Evolutionary conservation across 2,797 vertebrate genomes (phyloP), one percentile per base, ranked within the genome.

Genomic region (Eupleurogrammus muticus): DNA sequence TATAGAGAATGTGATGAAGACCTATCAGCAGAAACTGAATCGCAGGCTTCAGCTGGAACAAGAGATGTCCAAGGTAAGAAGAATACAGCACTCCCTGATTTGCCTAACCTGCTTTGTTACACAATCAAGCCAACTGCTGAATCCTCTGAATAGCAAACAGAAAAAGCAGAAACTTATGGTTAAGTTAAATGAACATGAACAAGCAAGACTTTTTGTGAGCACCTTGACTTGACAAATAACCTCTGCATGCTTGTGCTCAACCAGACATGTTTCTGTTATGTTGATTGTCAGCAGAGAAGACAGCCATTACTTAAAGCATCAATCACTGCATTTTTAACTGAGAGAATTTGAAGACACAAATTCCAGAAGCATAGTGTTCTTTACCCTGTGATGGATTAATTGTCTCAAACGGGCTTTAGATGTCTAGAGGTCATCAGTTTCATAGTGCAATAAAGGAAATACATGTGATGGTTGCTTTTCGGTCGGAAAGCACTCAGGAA

Each of bases 1-100:
- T 21, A 96, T 99, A 63, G 98, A 99, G 88, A 99, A 99, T 0
- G 95, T 99, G 82, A 96, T 99, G 88, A 99, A 99, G 90, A 99
- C 97, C 56, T 95, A 99, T 92, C 97, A 99, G 89, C 98, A 99
- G 90, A 99, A 99, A 85, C 94, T 99, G 49, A 97, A 96, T 86
- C 95, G 98, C 56, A 92, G 98, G 72, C 84, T 99, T 53, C 98
- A 99, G 74, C 57, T 99, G 89, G 98, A 99, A 56, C 97, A 99
- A 80, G 98, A 99, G 92, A 99, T 99, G 98, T 97, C 97, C 21
- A 97, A 98, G 95, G 97, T 99, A 84, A 89, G 10, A 1, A 1
- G 4, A 9, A 3, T 47, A 24, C 1, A 8, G n/a, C 21, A 14
- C 49, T 46, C 7, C 16, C 9, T 35, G 46, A 12, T 50, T 11